Evolutionary conservation across 2,888 invertebrate species (phyloP), one percentile per base, ranked within the genome.

Genomic region (Allacma fusca): DNA sequence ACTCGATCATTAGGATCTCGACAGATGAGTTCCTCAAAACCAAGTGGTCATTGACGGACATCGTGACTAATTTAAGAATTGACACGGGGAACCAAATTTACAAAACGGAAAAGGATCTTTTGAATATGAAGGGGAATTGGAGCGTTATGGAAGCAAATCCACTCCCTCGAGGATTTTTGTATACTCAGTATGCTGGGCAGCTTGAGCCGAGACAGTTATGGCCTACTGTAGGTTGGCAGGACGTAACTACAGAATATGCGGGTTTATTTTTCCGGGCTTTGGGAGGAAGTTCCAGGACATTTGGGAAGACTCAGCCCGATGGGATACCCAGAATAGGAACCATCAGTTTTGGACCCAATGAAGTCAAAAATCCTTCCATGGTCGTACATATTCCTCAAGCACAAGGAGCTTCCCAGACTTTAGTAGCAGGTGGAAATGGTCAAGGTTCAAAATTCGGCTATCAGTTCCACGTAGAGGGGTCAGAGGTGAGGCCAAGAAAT

Each of bases 251-350:
- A 21, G 44, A 57, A 1, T 78, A 78, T 44, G 78, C 78, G 67
- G 78, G 78, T 57, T 59, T 69, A 9, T 78, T 78, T 34, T 78
- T 78, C 64, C 68, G 78, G 0, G 75, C 65, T n/a, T 28, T 67
- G 29, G 78, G 78, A 21, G 75, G 75, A 9, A 29, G n/a, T 19
- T 68, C 78, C 13, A 23, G 57, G 4, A 12, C 57, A 1, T 74
- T 73, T 34, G 78, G n/a, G 34, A 59, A 59, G n/a, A 23, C 19
- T 59, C 59, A 59, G 19, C 59, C 59, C 12, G 59, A 59, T 13
- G 59, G 59, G n/a, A 7, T 59, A 7, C 59, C 59, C 9, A 59
- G 59, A 23, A 59, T 59, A 13, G n/a, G 59, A 13, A 59, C 59
- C 9, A 23, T 59, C 7, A 59, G 12, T 13, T 59, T 59, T 59